These are phyloP conservation scores for Virgularia gustaviana DNA, from an alignment of 92 coral and sea anemone species.

Conservation along the genomic window DNA sequence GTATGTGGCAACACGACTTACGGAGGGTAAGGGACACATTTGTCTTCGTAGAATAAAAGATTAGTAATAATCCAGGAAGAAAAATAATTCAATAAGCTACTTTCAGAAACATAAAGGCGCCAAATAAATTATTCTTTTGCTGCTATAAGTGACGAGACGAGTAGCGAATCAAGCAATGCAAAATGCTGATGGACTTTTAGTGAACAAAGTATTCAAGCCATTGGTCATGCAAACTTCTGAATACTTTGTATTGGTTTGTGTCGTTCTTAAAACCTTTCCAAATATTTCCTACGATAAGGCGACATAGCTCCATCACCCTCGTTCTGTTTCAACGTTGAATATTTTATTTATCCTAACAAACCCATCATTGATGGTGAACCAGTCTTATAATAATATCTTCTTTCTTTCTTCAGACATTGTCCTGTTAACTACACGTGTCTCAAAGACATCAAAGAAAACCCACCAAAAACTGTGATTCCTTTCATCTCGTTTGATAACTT, in stretches of 20 bases:
- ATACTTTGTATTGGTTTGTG: too few relatives aligned
- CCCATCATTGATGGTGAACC: background rate
- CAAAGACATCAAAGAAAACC: conserved; percentile 68
- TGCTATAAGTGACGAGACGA: too few relatives aligned
- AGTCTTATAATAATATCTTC: background rate
- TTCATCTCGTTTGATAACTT: conserved; percentile 87
- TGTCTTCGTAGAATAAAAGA: background rate
- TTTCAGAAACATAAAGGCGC: background rate
- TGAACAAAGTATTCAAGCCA: too few relatives aligned
- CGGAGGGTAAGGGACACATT: conserved; percentile 6
- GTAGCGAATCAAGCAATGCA: too few relatives aligned
- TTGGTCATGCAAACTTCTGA: too few relatives aligned
- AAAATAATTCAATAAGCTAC: background rate
- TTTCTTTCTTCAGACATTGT: conserved; percentile 54
- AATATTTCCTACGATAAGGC: too few relatives aligned
- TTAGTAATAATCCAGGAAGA: background rate
- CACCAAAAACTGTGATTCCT: conserved; percentile 41
- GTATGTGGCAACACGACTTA: conserved; percentile 29
- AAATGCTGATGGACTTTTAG: too few relatives aligned
- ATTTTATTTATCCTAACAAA: background rate
- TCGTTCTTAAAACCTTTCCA: too few relatives aligned
- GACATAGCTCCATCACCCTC: background rate
- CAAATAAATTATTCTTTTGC: background rate
- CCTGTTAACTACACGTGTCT: conserved; percentile 71
- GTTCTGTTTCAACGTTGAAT: background rate